Conservation (phyloP, 2,113 vertebrate genomes). For the Chlamydotis undulata region DNA sequence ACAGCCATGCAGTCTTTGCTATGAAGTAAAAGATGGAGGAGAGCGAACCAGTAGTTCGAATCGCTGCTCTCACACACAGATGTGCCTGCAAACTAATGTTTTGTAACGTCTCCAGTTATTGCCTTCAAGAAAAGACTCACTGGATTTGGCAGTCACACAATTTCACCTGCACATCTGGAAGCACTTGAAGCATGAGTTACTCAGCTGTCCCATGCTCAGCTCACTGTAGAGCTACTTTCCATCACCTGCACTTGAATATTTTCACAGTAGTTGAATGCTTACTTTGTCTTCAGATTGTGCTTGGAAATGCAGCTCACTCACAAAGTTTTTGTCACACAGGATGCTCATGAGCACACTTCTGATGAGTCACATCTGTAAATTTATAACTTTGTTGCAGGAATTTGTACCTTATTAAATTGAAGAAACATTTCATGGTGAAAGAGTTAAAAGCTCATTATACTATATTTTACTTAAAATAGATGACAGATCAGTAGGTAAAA, state of each 20-base stretch:
- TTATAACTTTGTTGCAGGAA: not conserved
- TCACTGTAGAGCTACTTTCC: not conserved
- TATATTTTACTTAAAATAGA: not conserved
- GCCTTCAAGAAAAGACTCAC: not conserved
- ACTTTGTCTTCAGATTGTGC: not conserved
- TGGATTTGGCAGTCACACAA: not conserved
- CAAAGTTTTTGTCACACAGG: not conserved
- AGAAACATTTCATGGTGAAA: not conserved
- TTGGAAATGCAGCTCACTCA: not conserved
- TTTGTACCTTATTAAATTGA: not conserved
- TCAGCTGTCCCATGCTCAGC: not conserved
- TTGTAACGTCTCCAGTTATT: not conserved
- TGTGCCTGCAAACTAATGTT: not conserved
- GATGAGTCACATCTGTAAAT: not conserved
- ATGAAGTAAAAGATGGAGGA: not conserved
- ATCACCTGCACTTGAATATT: not conserved
- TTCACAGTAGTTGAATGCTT: not conserved
- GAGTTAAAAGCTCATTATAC: not conserved
- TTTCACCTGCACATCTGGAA: constrained; percentile 17
- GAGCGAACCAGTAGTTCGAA: not conserved
- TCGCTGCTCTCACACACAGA: not conserved
- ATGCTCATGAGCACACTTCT: not conserved
- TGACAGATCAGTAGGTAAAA: not conserved
- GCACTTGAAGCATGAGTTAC: not conserved
- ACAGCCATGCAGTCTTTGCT: not conserved